Percentiles rank a stretch among this genome's conserved stretches.
phyloP scores from a whole-genome alignment of 2,113 vertebrate genomes.

The Sander lucioperca region DNA sequence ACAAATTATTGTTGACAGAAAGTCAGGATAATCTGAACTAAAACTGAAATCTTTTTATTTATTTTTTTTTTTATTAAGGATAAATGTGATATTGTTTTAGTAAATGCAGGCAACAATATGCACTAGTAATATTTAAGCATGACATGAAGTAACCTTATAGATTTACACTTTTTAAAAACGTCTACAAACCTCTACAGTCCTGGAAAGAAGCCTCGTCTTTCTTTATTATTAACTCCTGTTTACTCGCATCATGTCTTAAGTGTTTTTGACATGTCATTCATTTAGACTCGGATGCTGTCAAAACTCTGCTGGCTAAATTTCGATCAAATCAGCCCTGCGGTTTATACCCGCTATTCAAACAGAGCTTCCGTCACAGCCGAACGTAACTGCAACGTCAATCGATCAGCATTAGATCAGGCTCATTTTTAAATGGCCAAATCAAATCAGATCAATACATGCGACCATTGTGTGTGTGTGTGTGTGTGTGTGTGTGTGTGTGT shows the following conservation, averaged over 20 bases:
- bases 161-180: neutral
- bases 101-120: neutral
- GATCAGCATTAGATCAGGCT: slow-evolving; percentile 31
- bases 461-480: neutral
- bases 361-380: slow-evolving; percentile 24
- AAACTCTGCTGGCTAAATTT: neutral
- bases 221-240: slow-evolving; percentile 2
- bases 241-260: slow-evolving; percentile 4
- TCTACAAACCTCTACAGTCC: neutral
- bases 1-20: neutral
- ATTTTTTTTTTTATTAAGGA: neutral
- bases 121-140: neutral
- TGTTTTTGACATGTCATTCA: slow-evolving; percentile 50
- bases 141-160: neutral
- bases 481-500: neutral
- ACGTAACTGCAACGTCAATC: slow-evolving; percentile 19
- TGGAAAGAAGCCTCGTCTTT: neutral
- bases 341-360: slow-evolving; percentile 32
- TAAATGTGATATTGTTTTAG: neutral
- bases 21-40: neutral
- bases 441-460: slow-evolving; percentile 2
- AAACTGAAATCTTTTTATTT: neutral
- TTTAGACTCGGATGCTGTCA: slow-evolving; percentile 45
- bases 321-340: slow-evolving; percentile 21
- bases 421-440: slow-evolving; percentile 44